Percentiles rank a stretch among this genome's conserved stretches.
phyloP scores from a whole-genome alignment of 2,888 invertebrate genomes.

The Tetheella fluctuosa region DNA sequence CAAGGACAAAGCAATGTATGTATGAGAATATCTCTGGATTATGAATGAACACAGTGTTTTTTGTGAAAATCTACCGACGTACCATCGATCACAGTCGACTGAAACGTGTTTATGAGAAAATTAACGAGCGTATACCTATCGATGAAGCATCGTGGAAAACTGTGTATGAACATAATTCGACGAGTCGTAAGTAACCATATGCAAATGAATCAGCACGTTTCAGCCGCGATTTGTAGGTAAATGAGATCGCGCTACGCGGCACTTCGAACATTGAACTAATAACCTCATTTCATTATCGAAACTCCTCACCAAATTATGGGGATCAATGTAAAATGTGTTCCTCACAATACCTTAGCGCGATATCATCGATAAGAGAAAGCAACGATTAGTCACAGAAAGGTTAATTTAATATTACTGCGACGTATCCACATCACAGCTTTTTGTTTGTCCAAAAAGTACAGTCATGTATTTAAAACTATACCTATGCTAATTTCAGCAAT shows the following conservation, averaged over 20 bases:
- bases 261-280: conserved; percentile 76
- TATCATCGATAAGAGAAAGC: conserved; percentile 79
- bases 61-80: conserved; percentile 10
- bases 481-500: conserved; percentile 42
- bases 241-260: conserved; percentile 79
- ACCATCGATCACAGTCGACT: conserved; percentile 11
- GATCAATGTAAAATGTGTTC: conserved; percentile 48
- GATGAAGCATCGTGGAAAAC: conserved; percentile 20
- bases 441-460: conserved; percentile 38
- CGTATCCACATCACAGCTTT: conserved; percentile 58
- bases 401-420: conserved; percentile 71
- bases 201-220: conserved; percentile 84
- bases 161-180: conserved; percentile 32
- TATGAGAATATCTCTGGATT: background rate
- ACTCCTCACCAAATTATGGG: conserved; percentile 45
- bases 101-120: conserved; percentile 31
- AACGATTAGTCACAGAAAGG: conserved; percentile 76
- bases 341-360: conserved; percentile 52
- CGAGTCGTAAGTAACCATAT: conserved; percentile 60
- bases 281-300: conserved; percentile 69
- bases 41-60: conserved; percentile 6
- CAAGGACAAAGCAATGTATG: conserved; percentile 20
- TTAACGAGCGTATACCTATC: conserved; percentile 19
- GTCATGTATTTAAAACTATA: conserved; percentile 55
- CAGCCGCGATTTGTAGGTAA: conserved; percentile 60